phyloP scores from a whole-genome alignment of 2,888 invertebrate genomes.

The Stramonita haemastoma region DNA sequence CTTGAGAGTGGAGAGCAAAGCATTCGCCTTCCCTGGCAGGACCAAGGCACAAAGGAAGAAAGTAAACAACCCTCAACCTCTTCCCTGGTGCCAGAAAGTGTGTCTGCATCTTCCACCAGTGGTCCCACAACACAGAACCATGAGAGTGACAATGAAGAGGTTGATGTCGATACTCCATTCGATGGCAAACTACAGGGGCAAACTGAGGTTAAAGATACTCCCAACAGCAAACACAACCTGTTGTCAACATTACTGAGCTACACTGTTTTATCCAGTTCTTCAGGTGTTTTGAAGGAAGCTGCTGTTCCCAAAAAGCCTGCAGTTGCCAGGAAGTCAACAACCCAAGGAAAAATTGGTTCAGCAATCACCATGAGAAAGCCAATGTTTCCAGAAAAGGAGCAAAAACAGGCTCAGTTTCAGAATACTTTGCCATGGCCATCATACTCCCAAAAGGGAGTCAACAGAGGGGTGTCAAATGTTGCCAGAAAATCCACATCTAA shows the following conservation, averaged over 20 bases:
- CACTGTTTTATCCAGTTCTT: background rate
- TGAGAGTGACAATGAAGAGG: constrained; percentile 4
- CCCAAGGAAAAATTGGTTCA: background rate
- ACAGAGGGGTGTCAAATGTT: background rate
- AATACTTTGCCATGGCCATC: background rate
- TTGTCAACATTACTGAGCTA: background rate
- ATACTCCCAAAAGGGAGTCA: background rate
- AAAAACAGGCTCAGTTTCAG: background rate
- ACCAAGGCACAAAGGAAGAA: background rate
- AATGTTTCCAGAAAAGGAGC: background rate
- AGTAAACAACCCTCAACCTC: background rate
- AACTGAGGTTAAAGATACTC: background rate
- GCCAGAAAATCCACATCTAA: constrained; percentile 25
- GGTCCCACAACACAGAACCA: background rate
- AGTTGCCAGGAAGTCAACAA: constrained; percentile 12
- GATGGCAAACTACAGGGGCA: constrained; percentile 24
- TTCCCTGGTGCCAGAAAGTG: background rate
- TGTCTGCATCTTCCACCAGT: background rate
- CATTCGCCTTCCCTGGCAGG: background rate
- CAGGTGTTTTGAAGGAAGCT: background rate
- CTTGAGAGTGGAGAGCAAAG: background rate
- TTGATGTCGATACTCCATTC: constrained; percentile 20
- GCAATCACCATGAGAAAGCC: background rate
- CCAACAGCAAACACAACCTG: background rate
- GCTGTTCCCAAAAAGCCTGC: background rate